Percentiles rank a stretch among this genome's conserved stretches.
These are phyloP conservation scores for Tetragnatha versicolor DNA, from an alignment of 1,140 invertebrate species.

Conservation along the genomic window DNA sequence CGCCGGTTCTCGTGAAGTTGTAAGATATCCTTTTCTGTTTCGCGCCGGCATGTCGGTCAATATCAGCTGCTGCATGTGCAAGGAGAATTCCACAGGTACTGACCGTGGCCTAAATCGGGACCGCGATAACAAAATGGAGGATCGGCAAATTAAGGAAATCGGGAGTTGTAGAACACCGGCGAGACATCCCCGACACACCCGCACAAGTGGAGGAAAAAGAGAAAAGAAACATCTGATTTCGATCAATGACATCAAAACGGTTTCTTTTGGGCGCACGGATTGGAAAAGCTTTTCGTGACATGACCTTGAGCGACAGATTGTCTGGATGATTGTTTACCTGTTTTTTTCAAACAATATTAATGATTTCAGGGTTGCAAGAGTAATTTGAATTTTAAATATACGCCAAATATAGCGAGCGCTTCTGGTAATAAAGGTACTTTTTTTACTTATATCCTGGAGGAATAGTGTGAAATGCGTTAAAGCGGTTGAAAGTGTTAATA, in stretches of 20 bases:
- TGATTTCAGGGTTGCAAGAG: too few relatives aligned
- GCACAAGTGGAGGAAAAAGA: not conserved
- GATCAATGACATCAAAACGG: not conserved
- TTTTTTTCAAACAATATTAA: too few relatives aligned
- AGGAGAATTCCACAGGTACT: conserved; percentile 3
- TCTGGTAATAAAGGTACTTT: too few relatives aligned
- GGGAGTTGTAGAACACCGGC: not conserved
- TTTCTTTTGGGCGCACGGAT: not conserved
- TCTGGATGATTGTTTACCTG: too few relatives aligned
- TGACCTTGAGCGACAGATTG: too few relatives aligned
- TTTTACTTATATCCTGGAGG: too few relatives aligned
- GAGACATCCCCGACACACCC: not conserved
- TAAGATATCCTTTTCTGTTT: not conserved
- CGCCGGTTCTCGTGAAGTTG: not conserved
- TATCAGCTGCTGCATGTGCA: too few relatives aligned
- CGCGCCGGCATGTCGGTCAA: conserved; percentile 11
- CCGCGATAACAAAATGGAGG: not conserved
- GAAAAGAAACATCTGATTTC: not conserved
- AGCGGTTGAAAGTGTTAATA: too few relatives aligned
- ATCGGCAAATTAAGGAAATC: not conserved
- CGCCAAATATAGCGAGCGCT: too few relatives aligned
- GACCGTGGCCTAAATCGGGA: conserved; percentile 12
- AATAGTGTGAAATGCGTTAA: too few relatives aligned
- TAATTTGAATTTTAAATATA: too few relatives aligned
- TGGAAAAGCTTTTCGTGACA: too few relatives aligned